phyloP scores from a whole-genome alignment of 2,113 vertebrate genomes.

The Sigmodon hispidus region DNA sequence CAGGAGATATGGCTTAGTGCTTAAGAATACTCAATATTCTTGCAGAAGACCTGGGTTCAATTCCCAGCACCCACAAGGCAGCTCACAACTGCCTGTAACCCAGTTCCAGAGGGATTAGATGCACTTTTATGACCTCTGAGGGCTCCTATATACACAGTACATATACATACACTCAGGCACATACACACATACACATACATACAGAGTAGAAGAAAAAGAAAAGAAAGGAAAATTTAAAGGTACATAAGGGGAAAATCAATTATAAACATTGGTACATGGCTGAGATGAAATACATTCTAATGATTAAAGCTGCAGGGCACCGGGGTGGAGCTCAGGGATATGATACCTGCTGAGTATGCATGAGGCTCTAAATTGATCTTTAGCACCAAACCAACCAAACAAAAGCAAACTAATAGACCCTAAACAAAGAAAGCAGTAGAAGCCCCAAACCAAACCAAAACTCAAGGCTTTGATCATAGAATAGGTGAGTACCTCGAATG shows the following conservation, averaged over 20 bases:
- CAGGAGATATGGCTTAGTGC: neutral
- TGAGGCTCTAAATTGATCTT: neutral
- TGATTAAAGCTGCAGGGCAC: neutral
- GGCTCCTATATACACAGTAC: neutral
- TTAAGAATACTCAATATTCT: neutral
- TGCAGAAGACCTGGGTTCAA: neutral
- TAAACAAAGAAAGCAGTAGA: neutral
- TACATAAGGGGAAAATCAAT: conserved; percentile 68
- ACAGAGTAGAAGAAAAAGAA: neutral
- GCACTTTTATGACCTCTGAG: neutral
- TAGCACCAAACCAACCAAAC: neutral
- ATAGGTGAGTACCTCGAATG: neutral
- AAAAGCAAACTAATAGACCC: neutral
- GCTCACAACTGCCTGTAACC: neutral
- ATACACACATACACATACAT: neutral
- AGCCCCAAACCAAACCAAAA: neutral
- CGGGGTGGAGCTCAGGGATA: neutral
- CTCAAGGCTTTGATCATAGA: neutral
- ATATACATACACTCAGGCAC: neutral
- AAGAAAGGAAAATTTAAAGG: neutral
- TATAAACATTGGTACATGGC: neutral
- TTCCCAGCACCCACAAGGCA: neutral
- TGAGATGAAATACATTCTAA: neutral
- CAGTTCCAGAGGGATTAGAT: neutral
- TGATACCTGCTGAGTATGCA: neutral